Percentiles rank a stretch among this genome's conserved stretches.
Conservation (phyloP, 2,113 vertebrate species). For the Lethenteron camtschaticum region DNA sequence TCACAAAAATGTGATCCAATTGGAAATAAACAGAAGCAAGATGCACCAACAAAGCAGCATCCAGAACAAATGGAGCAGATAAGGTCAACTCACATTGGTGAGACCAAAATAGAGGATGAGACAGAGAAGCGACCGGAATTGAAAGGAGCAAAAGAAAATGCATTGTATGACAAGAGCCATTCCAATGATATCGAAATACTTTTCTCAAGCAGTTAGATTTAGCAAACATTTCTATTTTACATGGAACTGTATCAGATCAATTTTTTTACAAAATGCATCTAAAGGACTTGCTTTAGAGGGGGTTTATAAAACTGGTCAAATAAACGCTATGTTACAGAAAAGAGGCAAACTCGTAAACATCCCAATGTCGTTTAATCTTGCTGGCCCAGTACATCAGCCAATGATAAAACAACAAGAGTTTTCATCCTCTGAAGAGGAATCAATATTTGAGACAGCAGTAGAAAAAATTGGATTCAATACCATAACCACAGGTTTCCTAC, state of each 20-base stretch:
- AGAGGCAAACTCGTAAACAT: constrained; percentile 18
- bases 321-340: constrained; percentile 9
- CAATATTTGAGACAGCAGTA: constrained; percentile 15
- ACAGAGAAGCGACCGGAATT: constrained; percentile 12
- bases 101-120: constrained; percentile 6
- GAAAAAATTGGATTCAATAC: constrained; percentile 18
- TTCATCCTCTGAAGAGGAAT: constrained; percentile 17
- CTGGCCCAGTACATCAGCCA: constrained; percentile 10
- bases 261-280: constrained; percentile 18
- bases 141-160: constrained; percentile 12
- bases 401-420: constrained; percentile 17
- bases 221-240: not conserved
- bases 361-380: constrained; percentile 13
- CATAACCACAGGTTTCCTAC: not conserved
- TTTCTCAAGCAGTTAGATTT: constrained; percentile 12
- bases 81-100: constrained; percentile 7
- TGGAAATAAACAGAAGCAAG: constrained; percentile 7
- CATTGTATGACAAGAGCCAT: fast-evolving
- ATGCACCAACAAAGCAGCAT: constrained; percentile 3
- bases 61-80: constrained; percentile 8
- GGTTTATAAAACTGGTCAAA: constrained; percentile 17
- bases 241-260: constrained; percentile 8
- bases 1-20: constrained; percentile 3
- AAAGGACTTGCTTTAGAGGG: constrained; percentile 25
- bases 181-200: not conserved